Percentiles rank a stretch among this genome's conserved stretches.
phyloP scores from a whole-genome alignment of 2,888 invertebrate species.

The Agrochola lota region DNA sequence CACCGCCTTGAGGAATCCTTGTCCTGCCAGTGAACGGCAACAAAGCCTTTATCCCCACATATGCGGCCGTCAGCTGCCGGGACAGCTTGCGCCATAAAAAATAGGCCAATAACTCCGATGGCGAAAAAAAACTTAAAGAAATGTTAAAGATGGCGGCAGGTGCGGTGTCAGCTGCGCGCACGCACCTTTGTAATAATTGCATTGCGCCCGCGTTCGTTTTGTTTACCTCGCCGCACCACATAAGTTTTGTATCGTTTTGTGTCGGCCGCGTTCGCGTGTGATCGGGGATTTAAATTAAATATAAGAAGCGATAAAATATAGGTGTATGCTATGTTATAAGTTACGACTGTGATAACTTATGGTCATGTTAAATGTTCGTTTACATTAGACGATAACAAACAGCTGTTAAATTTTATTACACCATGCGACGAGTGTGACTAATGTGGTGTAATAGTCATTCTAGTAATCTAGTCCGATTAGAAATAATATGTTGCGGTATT shows the following conservation, averaged over 20 bases:
- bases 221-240: conserved; percentile 77
- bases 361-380: conserved; percentile 43
- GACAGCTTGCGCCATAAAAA: conserved; percentile 90
- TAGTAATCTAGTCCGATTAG: neutral
- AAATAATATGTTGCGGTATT: neutral
- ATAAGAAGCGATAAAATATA: conserved; percentile 61
- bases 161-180: conserved; percentile 87
- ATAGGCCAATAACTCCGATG: conserved; percentile 90
- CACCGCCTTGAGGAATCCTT: conserved; percentile 75
- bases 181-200: conserved; percentile 89
- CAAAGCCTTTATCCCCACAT: conserved; percentile 75
- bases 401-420: conserved; percentile 31
- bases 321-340: conserved; percentile 40
- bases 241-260: conserved; percentile 75
- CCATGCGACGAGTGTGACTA: conserved; percentile 13
- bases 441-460: conserved; percentile 1
- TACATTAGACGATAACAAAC: conserved; percentile 52
- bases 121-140: conserved; percentile 88
- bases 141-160: conserved; percentile 89
- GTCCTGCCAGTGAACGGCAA: conserved; percentile 69
- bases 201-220: conserved; percentile 80
- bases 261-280: conserved; percentile 65
- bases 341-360: conserved; percentile 48
- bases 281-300: conserved; percentile 65
- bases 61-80: conserved; percentile 86